Evolutionary conservation across 2,113 vertebrate genomes (phyloP), one percentile per base, ranked within the genome.

Genomic region (Arvicanthis niloticus): DNA sequence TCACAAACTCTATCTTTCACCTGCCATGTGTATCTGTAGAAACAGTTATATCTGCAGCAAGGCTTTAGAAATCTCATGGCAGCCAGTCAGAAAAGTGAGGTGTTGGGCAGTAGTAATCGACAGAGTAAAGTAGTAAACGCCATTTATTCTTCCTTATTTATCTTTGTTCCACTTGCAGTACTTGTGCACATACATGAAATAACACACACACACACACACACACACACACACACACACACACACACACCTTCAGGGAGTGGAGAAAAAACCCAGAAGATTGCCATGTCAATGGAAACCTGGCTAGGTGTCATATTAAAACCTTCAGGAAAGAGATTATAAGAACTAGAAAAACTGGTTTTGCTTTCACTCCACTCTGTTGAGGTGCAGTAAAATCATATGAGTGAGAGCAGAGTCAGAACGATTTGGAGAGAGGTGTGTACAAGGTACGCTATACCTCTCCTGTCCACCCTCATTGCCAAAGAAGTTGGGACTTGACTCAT

Each of bases 311-410:
- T 70, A 86, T 81, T 92, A 93, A 92, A 81, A 40, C 58, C 76
- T 88, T 94, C 90, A 65, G 65, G 62, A 51, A 96, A 81, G 60
- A 90, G 81, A 72, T 88, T 95, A 85, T 88, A 91, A 92, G 62
- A 95, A 97, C 95, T 34, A 75, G 96, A 94, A 96, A 68, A 97
- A 98, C 97, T 86, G 85, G 97, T 97, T 97, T 96, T 70, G 80
- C 65, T 91, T 91, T 62, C 94, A 7, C 65, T 93, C 75, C 94
- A 7, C 22, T 60, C 53, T 91, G 21, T 84, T 95, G 94, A 95
- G 76, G 72, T 87, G 37, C 53, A 92, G 70, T 26, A 62, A 91
- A 96, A n/a, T 51, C 58, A 75, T 68, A 88, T 93, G 86, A 94
- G 40, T 94, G 85, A 94, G 29, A 81, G 62, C 62, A 24, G 12